phyloP scores from a whole-genome alignment of 2,888 invertebrate genomes.

The Oegoconia quadripuncta region DNA sequence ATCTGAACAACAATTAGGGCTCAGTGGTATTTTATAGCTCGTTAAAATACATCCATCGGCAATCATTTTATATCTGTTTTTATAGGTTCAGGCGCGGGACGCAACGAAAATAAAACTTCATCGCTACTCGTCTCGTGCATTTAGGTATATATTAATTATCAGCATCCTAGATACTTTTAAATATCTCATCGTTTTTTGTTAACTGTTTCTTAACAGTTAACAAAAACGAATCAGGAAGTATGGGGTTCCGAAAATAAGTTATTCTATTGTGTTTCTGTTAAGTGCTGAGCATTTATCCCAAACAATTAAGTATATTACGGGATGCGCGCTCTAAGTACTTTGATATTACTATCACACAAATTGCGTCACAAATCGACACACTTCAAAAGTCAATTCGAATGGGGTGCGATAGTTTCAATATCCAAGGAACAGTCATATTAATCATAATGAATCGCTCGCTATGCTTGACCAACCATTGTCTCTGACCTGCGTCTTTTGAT shows the following conservation, averaged over 20 bases:
- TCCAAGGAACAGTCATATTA: slow-evolving; percentile 33
- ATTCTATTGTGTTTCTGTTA: no score
- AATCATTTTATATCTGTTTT: slow-evolving; percentile 58
- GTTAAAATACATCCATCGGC: slow-evolving; percentile 55
- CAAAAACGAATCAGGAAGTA: no score
- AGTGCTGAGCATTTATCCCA: no score
- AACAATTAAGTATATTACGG: no score
- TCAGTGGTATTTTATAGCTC: slow-evolving; percentile 62
- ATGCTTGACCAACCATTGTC: slow-evolving; percentile 34
- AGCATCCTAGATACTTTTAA: not conserved
- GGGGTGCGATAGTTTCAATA: slow-evolving; percentile 13
- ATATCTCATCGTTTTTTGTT: no score
- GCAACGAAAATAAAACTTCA: slow-evolving; percentile 33
- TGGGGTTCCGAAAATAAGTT: no score
- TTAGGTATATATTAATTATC: slow-evolving; percentile 6
- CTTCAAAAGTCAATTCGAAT: not conserved
- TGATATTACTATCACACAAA: no score
- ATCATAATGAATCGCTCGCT: slow-evolving; percentile 28
- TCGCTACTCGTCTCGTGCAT: slow-evolving; percentile 30
- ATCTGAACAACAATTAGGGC: slow-evolving; percentile 54
- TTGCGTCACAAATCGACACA: no score
- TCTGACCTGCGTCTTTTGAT: slow-evolving; percentile 34
- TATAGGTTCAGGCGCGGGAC: slow-evolving; percentile 32
- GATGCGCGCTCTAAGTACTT: no score
- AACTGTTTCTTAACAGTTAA: no score